These are phyloP conservation scores for Scalopus aquaticus DNA, from an alignment of 2,113 vertebrate genomes.

Conservation along the genomic window DNA sequence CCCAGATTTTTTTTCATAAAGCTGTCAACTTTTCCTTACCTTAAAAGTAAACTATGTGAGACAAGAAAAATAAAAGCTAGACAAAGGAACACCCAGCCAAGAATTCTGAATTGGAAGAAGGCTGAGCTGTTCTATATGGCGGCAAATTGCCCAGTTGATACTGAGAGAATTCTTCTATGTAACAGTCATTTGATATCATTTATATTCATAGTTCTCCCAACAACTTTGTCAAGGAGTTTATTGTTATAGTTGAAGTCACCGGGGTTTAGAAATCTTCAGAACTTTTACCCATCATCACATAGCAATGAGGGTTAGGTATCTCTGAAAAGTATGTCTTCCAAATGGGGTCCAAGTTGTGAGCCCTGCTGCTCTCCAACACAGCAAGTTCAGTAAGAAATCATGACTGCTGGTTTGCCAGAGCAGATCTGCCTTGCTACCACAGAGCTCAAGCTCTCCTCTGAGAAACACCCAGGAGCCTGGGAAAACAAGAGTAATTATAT, in stretches of 20 bases:
- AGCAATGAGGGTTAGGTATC: background rate
- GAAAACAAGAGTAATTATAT: background rate
- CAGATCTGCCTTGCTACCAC: background rate
- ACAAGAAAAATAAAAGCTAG: slow-evolving; percentile 59
- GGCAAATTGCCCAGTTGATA: background rate
- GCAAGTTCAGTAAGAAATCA: background rate
- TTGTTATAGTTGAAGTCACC: background rate
- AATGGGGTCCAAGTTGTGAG: background rate
- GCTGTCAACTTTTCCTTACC: slow-evolving; percentile 75
- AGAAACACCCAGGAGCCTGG: background rate
- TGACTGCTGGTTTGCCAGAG: background rate
- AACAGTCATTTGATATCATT: background rate
- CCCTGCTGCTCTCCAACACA: background rate
- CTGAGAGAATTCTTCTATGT: background rate
- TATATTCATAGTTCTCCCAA: background rate
- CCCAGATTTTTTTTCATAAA: slow-evolving; percentile 72
- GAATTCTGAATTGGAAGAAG: background rate
- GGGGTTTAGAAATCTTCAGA: background rate
- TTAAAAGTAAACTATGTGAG: slow-evolving; percentile 70
- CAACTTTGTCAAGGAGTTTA: background rate
- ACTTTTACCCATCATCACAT: background rate
- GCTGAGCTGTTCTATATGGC: background rate
- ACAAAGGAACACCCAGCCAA: slow-evolving; percentile 49
- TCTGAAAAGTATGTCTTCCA: background rate
- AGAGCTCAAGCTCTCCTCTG: background rate